These are phyloP conservation scores for Entelurus aequoreus DNA, from an alignment of 2,113 vertebrate species.

Conservation along the genomic window DNA sequence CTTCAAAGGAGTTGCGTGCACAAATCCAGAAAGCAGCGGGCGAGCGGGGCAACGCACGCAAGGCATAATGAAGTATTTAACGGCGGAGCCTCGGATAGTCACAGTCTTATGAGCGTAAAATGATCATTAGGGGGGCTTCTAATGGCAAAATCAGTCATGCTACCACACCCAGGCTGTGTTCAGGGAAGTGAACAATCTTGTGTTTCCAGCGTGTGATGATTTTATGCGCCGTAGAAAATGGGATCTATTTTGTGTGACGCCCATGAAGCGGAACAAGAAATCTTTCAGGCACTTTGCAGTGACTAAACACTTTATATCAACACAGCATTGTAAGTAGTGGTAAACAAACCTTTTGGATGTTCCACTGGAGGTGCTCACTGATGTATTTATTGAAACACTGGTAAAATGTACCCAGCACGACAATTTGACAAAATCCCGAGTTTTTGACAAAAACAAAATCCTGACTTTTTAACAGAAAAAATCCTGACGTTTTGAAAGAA, in stretches of 20 bases:
- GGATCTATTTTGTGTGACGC: slow-evolving; percentile 7
- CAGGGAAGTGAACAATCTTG: slow-evolving; percentile 27
- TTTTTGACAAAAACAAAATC: no score
- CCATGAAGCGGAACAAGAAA: slow-evolving; percentile 12
- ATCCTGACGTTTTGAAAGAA: no score
- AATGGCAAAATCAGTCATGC: slow-evolving; percentile 53
- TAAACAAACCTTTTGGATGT: not conserved
- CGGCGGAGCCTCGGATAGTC: slow-evolving; percentile 31
- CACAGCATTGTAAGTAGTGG: not conserved
- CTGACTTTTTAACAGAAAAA: no score
- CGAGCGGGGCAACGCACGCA: not conserved
- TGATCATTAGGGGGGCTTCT: slow-evolving; percentile 47
- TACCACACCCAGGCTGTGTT: slow-evolving; percentile 34
- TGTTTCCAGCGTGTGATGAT: slow-evolving; percentile 25
- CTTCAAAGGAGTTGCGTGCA: slow-evolving; percentile 13
- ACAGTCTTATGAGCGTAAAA: slow-evolving; percentile 49
- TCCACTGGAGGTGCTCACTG: not conserved
- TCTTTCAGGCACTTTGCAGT: slow-evolving; percentile 3
- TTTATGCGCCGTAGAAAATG: slow-evolving; percentile 19
- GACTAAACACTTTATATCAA: slow-evolving; percentile 6
- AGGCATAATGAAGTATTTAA: slow-evolving; percentile 35
- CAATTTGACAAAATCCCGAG: not conserved
- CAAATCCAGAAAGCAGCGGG: not conserved
- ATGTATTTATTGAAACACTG: not conserved
- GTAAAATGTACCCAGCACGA: not conserved